These are phyloP conservation scores for Lycaena phlaeas DNA, from an alignment of 2,888 invertebrate genomes.

Conservation along the genomic window DNA sequence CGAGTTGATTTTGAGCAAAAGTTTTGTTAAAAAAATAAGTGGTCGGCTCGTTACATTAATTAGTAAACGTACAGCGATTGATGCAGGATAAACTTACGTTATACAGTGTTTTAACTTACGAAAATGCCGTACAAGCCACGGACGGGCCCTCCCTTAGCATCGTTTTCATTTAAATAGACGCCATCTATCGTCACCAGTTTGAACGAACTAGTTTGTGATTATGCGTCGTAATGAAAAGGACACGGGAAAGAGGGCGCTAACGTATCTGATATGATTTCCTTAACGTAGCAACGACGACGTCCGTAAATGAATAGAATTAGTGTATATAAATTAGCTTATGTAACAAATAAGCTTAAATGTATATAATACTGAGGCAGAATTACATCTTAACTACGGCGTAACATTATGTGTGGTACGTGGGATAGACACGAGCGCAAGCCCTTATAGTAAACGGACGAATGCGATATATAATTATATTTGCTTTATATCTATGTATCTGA, in stretches of 20 bases:
- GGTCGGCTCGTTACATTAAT: slow-evolving; percentile 48
- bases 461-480: slow-evolving; percentile 72
- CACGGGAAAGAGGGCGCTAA: slow-evolving; percentile 37
- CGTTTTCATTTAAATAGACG: slow-evolving; percentile 29
- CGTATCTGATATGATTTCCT: slow-evolving; percentile 68
- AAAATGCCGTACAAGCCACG: slow-evolving; percentile 65
- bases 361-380: slow-evolving; percentile 74
- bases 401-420: slow-evolving; percentile 69
- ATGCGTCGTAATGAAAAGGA: slow-evolving; percentile 32
- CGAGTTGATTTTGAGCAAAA: slow-evolving; percentile 64
- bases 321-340: slow-evolving; percentile 72
- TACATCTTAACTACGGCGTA: slow-evolving; percentile 72
- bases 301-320: slow-evolving; percentile 66
- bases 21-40: slow-evolving; percentile 64
- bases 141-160: slow-evolving; percentile 42
- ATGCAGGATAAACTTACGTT: slow-evolving; percentile 64
- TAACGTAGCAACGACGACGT: slow-evolving; percentile 58
- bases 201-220: slow-evolving; percentile 4
- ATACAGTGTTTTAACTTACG: slow-evolving; percentile 64
- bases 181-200: slow-evolving; percentile 20
- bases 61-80: slow-evolving; percentile 57
- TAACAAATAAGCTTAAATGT: slow-evolving; percentile 73
- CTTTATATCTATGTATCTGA: slow-evolving; percentile 73
- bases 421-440: slow-evolving; percentile 72
- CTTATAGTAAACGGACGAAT: slow-evolving; percentile 73